phyloP scores from a whole-genome alignment of 2,888 invertebrate genomes.

The Oscheius sp. region DNA sequence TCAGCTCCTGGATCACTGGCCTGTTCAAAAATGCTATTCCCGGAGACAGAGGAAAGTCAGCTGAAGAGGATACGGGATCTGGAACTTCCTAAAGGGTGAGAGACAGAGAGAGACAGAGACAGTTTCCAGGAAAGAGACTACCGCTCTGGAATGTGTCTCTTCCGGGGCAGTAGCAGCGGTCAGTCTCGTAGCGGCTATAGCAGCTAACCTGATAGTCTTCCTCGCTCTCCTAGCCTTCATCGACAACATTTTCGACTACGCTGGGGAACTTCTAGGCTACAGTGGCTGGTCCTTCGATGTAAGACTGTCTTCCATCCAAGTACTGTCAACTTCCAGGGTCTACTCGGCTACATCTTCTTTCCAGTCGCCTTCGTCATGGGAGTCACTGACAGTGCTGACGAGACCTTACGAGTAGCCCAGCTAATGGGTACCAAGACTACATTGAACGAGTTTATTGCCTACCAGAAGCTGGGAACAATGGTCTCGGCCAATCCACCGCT shows the following conservation, averaged over 20 bases:
- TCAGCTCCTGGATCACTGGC: conserved; percentile 93
- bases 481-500: conserved; percentile 24
- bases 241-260: conserved; percentile 85
- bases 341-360: conserved; percentile 89
- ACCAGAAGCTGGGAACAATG: conserved; percentile 70
- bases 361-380: conserved; percentile 91
- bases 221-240: conserved; percentile 87
- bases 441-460: conserved; percentile 74
- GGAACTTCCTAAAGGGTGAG: conserved; percentile 60
- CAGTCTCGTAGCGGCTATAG: conserved; percentile 85
- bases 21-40: conserved; percentile 89
- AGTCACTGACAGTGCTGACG: conserved; percentile 66
- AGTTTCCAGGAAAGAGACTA: conserved; percentile 80
- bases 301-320: conserved; percentile 45
- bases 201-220: conserved; percentile 91
- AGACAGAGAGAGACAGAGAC: neutral
- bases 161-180: conserved; percentile 88
- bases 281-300: conserved; percentile 78
- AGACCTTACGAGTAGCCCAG: conserved; percentile 65
- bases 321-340: conserved; percentile 76
- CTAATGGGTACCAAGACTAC: conserved; percentile 73
- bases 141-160: conserved; percentile 89
- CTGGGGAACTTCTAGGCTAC: conserved; percentile 83
- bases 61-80: conserved; percentile 83
- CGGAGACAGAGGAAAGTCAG: conserved; percentile 86